Conservation (phyloP, 2,888 invertebrate genomes). For the Xestia xanthographa region DNA sequence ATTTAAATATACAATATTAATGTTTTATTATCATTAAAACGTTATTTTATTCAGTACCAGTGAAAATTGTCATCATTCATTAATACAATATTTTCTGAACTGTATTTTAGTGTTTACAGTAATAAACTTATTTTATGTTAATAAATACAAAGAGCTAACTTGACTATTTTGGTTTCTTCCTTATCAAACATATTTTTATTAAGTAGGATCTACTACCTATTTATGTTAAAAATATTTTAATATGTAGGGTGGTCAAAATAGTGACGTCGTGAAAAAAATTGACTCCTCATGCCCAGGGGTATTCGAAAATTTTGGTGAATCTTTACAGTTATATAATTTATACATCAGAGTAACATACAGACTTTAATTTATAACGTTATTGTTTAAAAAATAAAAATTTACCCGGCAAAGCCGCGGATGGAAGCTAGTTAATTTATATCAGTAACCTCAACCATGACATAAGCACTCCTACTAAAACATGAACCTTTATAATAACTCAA, state of each 20-base stretch:
- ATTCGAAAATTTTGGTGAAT: no score
- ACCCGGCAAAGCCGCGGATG: not conserved
- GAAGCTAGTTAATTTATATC: not conserved
- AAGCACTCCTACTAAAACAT: not conserved
- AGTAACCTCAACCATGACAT: not conserved
- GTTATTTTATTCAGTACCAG: not conserved
- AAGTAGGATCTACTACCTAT: no score
- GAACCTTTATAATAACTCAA: constrained; percentile 1
- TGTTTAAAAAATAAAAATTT: no score
- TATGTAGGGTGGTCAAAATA: no score
- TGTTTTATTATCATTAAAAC: not conserved
- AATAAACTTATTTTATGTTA: constrained; percentile 1
- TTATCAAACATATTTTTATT: not conserved
- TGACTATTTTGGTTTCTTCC: no score
- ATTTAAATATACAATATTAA: no score
- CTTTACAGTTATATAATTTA: no score
- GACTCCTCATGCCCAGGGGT: no score
- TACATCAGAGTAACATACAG: no score
- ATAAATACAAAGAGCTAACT: not conserved
- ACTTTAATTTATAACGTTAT: not conserved
- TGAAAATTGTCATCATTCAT: not conserved
- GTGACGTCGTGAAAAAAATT: no score
- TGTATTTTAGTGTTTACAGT: constrained; percentile 14
- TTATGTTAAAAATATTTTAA: no score
- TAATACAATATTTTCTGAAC: not conserved